Evolutionary conservation across 2,888 invertebrate species (phyloP), one percentile per base, ranked within the genome.

Genomic region (Chromoteleia sp.): DNA sequence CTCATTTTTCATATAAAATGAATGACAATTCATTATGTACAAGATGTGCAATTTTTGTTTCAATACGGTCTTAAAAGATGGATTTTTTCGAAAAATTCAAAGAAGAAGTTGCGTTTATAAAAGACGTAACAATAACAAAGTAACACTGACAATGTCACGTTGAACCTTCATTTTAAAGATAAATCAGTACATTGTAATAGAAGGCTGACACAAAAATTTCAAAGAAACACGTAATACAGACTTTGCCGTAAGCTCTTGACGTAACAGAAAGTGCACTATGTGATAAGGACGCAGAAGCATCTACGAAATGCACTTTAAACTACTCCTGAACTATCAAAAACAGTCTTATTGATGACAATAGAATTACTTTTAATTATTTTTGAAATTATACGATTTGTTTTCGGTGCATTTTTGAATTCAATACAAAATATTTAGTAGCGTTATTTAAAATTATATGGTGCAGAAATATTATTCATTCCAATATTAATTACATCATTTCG

Each of bases 121-220:
- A 54, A 71, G 29, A 71, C 52, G 17, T 71, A 71, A 17, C 17
- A 17, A 17, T 14, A 14, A 10, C 17, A 33, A 43, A 33, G 12
- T 21, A 41, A 43, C 48, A 81, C 75, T 81, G 75, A 50, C 65
- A 76, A 61, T 77, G 82, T 83, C 82, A 83, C 81, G 82, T 81
- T 73, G 68, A 63, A 67, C 58, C 65, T 73, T 68, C 52, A 67
- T 68, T 81, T 81, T 50, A 73, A 83, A 74, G 81, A 83, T 81
- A 50, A 43, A 56, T 68, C 56, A 33, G 68, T 14, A 21, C 45
- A 43, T 56, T 54, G 52, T 48, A 52, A 68, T 15, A 36, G 3
- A 21, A 74, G 7, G 19, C 29, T 14, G 45, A 39, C 30, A 45
- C 12, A 48, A 74, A 54, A 65, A 43, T 21, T 45, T 56, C 8